These are phyloP conservation scores for Oryctes rhinoceros DNA, from an alignment of 1,140 invertebrate genomes.

Conservation along the genomic window DNA sequence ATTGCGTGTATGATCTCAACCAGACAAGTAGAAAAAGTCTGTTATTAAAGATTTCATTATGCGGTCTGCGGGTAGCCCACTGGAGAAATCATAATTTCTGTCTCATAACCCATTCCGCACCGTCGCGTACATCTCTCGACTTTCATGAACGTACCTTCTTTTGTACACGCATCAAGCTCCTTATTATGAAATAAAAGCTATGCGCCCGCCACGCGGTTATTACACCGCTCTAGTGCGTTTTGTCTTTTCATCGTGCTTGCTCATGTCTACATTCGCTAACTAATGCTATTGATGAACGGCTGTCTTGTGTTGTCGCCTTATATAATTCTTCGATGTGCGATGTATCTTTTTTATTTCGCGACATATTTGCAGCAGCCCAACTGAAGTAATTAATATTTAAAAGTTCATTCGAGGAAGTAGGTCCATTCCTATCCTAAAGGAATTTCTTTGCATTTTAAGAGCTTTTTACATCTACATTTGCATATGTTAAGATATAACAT, in stretches of 20 bases:
- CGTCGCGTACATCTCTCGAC: background rate
- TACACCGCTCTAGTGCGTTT: background rate
- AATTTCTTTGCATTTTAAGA: no score
- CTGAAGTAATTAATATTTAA: no score
- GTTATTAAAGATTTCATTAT: conserved; percentile 16
- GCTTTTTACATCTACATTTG: no score
- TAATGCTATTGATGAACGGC: background rate
- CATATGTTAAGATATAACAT: no score
- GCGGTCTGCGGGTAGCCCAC: background rate
- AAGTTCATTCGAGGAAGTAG: no score
- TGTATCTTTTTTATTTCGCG: background rate
- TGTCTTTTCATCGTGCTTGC: background rate
- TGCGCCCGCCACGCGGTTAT: background rate
- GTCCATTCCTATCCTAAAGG: no score
- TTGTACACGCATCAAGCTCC: background rate
- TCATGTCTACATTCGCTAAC: background rate
- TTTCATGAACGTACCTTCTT: conserved; percentile 13
- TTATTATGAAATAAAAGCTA: conserved; percentile 10
- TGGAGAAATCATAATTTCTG: conserved; percentile 19
- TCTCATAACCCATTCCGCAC: conserved; percentile 16
- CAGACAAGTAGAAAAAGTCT: background rate
- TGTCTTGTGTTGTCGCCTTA: background rate
- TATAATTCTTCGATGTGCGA: background rate
- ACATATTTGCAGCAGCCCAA: no score
- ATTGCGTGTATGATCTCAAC: background rate